Evolutionary conservation across 2,888 invertebrate species (phyloP), one percentile per base, ranked within the genome.

Genomic region (Ochropleura leucogaster): DNA sequence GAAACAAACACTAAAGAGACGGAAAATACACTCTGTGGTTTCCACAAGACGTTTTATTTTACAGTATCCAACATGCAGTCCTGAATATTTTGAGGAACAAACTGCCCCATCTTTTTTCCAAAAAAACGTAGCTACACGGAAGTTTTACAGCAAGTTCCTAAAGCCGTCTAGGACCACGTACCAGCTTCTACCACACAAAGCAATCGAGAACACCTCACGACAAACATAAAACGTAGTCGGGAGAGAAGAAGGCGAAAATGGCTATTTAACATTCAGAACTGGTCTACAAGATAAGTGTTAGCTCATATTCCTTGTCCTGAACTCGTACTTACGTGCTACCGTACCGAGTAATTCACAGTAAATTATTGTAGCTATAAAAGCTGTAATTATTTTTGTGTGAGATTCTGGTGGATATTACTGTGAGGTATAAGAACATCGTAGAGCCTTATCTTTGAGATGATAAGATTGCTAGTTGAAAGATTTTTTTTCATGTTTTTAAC

Each of bases 331-430:
- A 76, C 82, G 76, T 65, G 81, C 60, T 65, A 30, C 72, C 69
- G 68, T 74, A 77, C 79, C 80, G 70, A 71, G 89, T 87, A 86
- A 89, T 89, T 91, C 84, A 77, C 69, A 77, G 87, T 88, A 89
- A 89, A 87, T 88, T 89, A 89, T 85, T 76, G 77, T 75, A 72
- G 92, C 89, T 90, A 91, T 94, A 93, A 94, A 93, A 92, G 30
- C 92, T 91, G 90, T 92, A 92, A 93, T 93, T 92, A 89, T 85
- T 79, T 77, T 55, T 87, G 87, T 91, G 90, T 90, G 90, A 89
- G 30, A 49, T 67, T 88, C 86, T 86, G 81, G 73, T 84, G 14
- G 10, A 7, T n/a, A 47, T 59, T 62, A 49, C 40, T 12, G 16
- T 10, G 8, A 8, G 20, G 5, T 53, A 16, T 4, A 44, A 0